Evolutionary conservation across 2,113 vertebrate genomes (phyloP).

Genomic region (Rhizomys pruinosus): DNA sequence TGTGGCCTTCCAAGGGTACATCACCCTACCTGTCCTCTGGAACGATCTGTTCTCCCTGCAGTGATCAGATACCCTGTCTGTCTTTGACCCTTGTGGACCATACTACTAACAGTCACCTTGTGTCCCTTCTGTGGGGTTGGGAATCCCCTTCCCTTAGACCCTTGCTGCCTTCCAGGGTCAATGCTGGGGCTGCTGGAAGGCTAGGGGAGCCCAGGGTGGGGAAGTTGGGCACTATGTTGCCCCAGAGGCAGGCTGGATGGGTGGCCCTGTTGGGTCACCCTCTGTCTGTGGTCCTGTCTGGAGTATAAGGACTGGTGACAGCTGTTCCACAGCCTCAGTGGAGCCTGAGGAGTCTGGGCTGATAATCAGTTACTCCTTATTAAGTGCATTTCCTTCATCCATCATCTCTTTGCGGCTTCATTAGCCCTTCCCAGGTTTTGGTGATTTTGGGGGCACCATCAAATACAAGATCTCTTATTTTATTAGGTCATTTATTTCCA

Average conservation of each 20-base stretch:
- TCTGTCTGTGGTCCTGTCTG: neutral
- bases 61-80: neutral
- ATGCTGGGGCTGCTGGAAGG: accelerated
- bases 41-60: neutral
- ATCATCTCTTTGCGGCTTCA: slow-evolving; percentile 80
- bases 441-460: slow-evolving; percentile 77
- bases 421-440: slow-evolving; percentile 81
- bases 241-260: neutral
- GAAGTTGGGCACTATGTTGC: neutral
- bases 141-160: too few relatives aligned
- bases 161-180: neutral
- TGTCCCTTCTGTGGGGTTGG: neutral
- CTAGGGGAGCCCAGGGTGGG: neutral
- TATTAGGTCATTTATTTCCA: slow-evolving; percentile 87
- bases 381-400: slow-evolving; percentile 80
- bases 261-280: too few relatives aligned
- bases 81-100: neutral
- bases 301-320: neutral
- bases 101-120: neutral
- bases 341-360: neutral
- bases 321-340: neutral
- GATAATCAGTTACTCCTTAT: slow-evolving; percentile 80
- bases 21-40: neutral
- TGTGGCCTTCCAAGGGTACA: neutral
- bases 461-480: slow-evolving; percentile 84